Evolutionary conservation across 1,140 invertebrate species (phyloP), one percentile per base, ranked within the genome.

Genomic region (Telenomus remus): DNA sequence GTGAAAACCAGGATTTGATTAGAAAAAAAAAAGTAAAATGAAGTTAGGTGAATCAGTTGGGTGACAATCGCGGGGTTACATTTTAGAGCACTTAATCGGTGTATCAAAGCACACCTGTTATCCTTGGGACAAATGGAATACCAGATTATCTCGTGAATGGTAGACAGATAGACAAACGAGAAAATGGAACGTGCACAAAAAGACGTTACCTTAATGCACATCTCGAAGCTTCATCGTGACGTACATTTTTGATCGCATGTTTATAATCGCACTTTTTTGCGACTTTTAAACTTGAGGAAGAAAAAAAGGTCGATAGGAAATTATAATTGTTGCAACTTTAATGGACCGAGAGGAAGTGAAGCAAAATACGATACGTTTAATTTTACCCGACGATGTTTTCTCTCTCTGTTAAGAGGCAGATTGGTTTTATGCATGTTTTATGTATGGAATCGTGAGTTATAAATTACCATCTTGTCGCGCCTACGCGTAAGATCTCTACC

Each of bases 391-490:
- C 19, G 19, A 3, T 27, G 19, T 27, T 27, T 6, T 27, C 19
- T 27, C 19, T 27, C 43, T 27, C 56, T 64, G 42, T 75, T 66
- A 76, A 64, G 50, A 61, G 70, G 59, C 44, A 27, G 73, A 79
- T 79, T 53, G 69, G 61, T 46, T 56, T 59, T 69, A 68, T 75
- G 63, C 65, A 79, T 82, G 79, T 80, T 80, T 81, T 81, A 81
- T 80, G 81, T 80, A 79, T 79, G 76, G 80, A 79, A 81, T 76
- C 63, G 60, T 15, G 37, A 76, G 79, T 76, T 82, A 80, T 81
- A 77, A 81, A 74, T 80, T 78, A 33, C 60, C 65, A 73, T 73
- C 74, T 76, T 68, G 61, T 73, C 70, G 76, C 80, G 77, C 79
- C 81, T 76, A 81, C 81, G 72, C 69, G 65, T 43, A 59, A 72